These are phyloP conservation scores for Ophion obscuratus DNA, from an alignment of 2,888 invertebrate genomes.

Conservation along the genomic window DNA sequence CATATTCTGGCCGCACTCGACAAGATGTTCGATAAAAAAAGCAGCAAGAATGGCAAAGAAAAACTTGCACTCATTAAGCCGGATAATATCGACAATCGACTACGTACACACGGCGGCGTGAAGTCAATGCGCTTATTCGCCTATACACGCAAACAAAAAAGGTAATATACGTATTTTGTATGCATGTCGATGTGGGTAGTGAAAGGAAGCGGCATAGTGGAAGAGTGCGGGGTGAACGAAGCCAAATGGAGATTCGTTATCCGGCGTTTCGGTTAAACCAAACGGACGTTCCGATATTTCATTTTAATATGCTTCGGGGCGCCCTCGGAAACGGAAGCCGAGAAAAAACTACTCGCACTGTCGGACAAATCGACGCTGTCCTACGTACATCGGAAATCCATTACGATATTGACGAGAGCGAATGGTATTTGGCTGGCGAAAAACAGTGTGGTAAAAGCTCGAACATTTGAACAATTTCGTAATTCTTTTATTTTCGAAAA, in stretches of 20 bases:
- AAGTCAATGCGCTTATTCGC: background rate
- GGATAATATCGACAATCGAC: no score
- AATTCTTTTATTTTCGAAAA: no score
- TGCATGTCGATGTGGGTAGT: background rate
- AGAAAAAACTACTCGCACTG: constrained; percentile 10
- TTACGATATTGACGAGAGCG: constrained; percentile 36
- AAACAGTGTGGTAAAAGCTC: background rate
- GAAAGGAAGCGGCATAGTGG: background rate
- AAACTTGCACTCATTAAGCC: no score
- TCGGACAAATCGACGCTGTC: constrained; percentile 23
- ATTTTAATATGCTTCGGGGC: constrained; percentile 58
- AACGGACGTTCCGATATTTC: constrained; percentile 62
- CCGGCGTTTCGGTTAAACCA: constrained; percentile 59
- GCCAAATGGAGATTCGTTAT: constrained; percentile 60
- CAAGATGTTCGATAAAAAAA: no score
- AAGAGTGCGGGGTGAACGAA: constrained; percentile 10
- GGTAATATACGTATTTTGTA: background rate
- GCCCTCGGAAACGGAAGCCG: constrained; percentile 2
- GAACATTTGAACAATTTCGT: no score
- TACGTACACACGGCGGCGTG: background rate
- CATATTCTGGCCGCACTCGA: no score
- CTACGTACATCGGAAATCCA: constrained; percentile 37
- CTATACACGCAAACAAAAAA: constrained; percentile 1
- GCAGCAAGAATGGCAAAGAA: no score
- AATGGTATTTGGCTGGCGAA: background rate